Evolutionary conservation across 2,797 vertebrate species (phyloP).

Genomic region (Apodemus agrarius): DNA sequence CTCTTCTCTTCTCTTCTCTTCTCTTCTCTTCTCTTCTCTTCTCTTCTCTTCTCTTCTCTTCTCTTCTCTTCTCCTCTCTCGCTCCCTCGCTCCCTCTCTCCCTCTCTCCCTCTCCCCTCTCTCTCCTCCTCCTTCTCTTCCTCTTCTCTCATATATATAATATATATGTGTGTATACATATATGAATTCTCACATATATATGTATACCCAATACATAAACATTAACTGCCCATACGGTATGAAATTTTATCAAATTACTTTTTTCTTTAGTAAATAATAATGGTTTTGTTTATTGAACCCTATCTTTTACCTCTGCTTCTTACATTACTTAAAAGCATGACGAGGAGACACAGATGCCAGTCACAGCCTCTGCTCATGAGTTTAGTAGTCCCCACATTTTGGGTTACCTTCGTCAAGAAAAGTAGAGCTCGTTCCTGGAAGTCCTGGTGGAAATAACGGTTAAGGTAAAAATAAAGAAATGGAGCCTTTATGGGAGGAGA

Average conservation of each 20-base stretch:
- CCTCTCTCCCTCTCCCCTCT: neutral
- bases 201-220: slow-evolving; percentile 44
- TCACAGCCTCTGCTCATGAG: neutral
- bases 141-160: neutral
- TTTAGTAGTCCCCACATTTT: slow-evolving; percentile 3
- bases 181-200: neutral
- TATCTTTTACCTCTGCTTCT: slow-evolving; percentile 27
- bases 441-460: slow-evolving; percentile 27
- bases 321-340: neutral
- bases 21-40: neutral
- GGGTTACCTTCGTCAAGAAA: slow-evolving; percentile 53
- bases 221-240: slow-evolving; percentile 6
- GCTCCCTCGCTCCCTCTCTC: neutral
- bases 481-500: neutral
- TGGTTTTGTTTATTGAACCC: slow-evolving; percentile 38
- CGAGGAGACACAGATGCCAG: neutral
- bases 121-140: neutral
- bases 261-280: slow-evolving; percentile 56
- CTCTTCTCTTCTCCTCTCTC: neutral
- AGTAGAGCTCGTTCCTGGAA: slow-evolving; percentile 41
- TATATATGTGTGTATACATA: neutral
- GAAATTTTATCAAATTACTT: slow-evolving; percentile 60
- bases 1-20: neutral
- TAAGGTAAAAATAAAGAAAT: slow-evolving; percentile 26
- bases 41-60: neutral